Conservation (phyloP, 2,113 vertebrate genomes). For the Ovis canadensis region DNA sequence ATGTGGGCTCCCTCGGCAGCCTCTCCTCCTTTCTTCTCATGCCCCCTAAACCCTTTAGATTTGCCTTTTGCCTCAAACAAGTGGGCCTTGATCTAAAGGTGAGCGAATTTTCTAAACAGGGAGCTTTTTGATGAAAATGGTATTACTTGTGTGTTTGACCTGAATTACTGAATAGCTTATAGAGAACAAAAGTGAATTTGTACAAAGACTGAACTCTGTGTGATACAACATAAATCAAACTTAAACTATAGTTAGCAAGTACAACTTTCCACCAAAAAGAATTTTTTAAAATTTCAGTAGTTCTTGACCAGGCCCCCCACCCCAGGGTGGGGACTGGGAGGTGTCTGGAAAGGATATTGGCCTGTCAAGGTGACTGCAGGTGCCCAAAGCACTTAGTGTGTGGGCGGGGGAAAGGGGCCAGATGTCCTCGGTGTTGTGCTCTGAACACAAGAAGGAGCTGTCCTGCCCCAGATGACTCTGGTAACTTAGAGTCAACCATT, state of each 20-base stretch:
- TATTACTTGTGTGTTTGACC: not conserved
- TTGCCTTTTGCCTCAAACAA: not conserved
- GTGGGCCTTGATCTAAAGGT: not conserved
- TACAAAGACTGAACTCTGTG: not conserved
- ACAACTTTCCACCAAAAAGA: not conserved
- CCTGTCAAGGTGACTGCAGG: not conserved
- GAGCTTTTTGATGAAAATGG: not conserved
- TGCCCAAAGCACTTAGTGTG: not conserved
- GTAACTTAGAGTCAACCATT: not conserved
- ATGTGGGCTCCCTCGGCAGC: not conserved
- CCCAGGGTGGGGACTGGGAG: not conserved
- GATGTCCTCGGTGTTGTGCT: not conserved
- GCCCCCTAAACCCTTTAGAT: not conserved
- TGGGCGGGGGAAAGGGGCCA: rapidly evolving
- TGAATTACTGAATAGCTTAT: not conserved
- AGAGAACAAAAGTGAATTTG: not conserved
- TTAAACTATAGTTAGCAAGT: not conserved
- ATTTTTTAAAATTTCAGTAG: not conserved
- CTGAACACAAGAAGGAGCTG: not conserved
- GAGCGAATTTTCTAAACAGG: not conserved
- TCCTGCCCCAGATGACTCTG: not conserved
- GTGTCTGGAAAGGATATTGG: not conserved
- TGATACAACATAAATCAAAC: not conserved
- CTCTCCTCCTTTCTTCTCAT: not conserved
- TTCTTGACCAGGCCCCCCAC: not conserved